Conservation (phyloP, 2,113 vertebrate species). For the Poicephalus gulielmi region DNA sequence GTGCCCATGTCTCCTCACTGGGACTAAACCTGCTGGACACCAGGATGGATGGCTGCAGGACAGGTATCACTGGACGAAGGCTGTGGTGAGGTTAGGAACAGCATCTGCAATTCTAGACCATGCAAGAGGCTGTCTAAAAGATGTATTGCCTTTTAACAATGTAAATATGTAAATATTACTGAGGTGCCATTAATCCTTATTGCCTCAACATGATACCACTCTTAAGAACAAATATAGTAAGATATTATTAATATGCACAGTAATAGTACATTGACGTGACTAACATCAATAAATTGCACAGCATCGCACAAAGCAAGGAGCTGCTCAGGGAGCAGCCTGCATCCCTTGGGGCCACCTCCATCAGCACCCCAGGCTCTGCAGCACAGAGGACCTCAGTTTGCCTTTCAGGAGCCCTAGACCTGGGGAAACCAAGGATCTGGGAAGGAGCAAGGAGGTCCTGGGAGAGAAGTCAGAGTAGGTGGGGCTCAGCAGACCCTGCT, state of each 20-base stretch:
- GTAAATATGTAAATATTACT: constrained; percentile 72
- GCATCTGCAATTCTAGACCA: constrained; percentile 55
- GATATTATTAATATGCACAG: constrained; percentile 67
- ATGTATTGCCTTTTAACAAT: constrained; percentile 64
- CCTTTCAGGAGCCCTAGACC: neutral
- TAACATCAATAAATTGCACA: constrained; percentile 22
- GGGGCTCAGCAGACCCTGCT: neutral
- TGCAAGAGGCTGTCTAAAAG: constrained; percentile 14
- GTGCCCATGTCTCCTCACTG: neutral
- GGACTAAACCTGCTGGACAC: neutral
- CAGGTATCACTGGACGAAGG: neutral
- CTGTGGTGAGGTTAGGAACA: neutral
- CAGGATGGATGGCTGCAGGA: neutral
- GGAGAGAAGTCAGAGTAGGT: neutral
- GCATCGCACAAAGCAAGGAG: neutral
- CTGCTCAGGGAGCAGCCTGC: neutral
- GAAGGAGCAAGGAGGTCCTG: neutral
- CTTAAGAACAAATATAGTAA: constrained; percentile 65
- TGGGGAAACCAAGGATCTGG: neutral
- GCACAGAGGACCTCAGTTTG: neutral
- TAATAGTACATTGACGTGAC: constrained; percentile 29
- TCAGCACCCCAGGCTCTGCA: neutral
- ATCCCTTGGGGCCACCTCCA: neutral
- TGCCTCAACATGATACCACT: constrained; percentile 54
- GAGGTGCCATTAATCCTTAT: constrained; percentile 65